Evolutionary conservation across 2,113 vertebrate genomes (phyloP), one percentile per base, ranked within the genome.

Genomic region (Macrotus californicus): DNA sequence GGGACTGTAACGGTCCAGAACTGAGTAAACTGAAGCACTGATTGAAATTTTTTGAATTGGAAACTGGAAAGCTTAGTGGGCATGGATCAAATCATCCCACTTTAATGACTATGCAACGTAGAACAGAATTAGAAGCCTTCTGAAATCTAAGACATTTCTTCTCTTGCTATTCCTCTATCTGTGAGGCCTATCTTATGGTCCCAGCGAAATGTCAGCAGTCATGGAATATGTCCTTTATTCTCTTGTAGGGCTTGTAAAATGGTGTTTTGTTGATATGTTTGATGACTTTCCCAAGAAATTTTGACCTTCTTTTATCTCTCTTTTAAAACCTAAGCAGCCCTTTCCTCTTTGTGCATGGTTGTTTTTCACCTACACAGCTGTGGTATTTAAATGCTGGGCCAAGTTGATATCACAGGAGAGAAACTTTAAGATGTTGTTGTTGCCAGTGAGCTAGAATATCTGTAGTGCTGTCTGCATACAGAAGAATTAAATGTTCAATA

Each of bases 211-310:
- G n/a, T 31, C 43, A 86, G 85, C 61, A 46, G 48, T 89, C 75
- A 70, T 39, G 87, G 80, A 56, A 59, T 79, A 75, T 91, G 72
- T 59, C 81, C 36, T 81, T 89, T 75, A 31, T 89, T 95, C 70
- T 86, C 36, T 46, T 84, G 43, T 64, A 29, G 56, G 48, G 15
- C 92, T 93, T 89, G 15, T 90, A 86, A 95, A 89, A 54, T 94
- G 85, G 73, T 24, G 16, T 90, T 88, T 92, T 82, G 48, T 41
- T 36, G 36, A 50, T 89, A 50, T 5, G 21, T 87, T 95, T 92
- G 41, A 87, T 93, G 81, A 79, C 52, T 92, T 93, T 70, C 16
- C 59, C 54, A 95, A 96, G 79, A 90, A 66, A 89, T 87, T 76
- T 70, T 92, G 80, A 39, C 46, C 82, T 34, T 31, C 15, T 95